Percentiles rank a stretch among this genome's conserved stretches.
These are phyloP conservation scores for Epinephelus coioides DNA, from an alignment of 2,797 vertebrate genomes.

Conservation along the genomic window DNA sequence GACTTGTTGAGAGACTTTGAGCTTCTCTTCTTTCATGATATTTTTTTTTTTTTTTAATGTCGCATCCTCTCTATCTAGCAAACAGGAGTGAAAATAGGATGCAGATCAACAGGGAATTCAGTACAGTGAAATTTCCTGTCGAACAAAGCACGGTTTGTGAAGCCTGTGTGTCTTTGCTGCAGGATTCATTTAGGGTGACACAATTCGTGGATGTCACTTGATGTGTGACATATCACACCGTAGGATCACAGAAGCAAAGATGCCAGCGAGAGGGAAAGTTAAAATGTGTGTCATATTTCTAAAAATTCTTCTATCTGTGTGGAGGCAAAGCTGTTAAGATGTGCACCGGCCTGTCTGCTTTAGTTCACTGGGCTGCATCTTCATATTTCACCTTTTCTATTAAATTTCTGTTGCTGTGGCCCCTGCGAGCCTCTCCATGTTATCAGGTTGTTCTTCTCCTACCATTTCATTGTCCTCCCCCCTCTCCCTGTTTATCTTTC, in stretches of 20 bases:
- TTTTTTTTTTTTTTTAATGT: conserved; percentile 21
- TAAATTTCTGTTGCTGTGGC: conserved; percentile 55
- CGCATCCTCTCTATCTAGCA: conserved; percentile 16
- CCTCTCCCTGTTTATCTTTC: conserved; percentile 41
- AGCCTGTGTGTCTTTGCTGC: conserved; percentile 24
- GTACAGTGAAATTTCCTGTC: conserved; percentile 1
- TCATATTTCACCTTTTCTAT: conserved; percentile 72
- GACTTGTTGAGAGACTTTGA: conserved; percentile 30
- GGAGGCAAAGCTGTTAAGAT: conserved; percentile 66
- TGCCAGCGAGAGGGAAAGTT: conserved; percentile 43
- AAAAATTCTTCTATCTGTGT: conserved; percentile 48
- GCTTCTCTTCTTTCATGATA: conserved; percentile 30
- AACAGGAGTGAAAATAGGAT: conserved; percentile 45
- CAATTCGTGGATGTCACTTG: conserved; percentile 37
- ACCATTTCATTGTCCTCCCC: conserved; percentile 39
- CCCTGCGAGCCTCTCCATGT: conserved; percentile 50
- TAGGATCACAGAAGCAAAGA: conserved; percentile 40
- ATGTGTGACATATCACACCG: conserved; percentile 66
- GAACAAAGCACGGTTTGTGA: conserved; percentile 11
- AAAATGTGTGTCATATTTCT: conserved; percentile 58
- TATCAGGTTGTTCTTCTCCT: conserved; percentile 51
- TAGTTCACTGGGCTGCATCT: conserved; percentile 73
- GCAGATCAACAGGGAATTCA: conserved; percentile 46
- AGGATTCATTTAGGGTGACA: conserved; percentile 40
- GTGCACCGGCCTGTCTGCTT: conserved; percentile 60